Evolutionary conservation across 1,140 invertebrate species (phyloP).

Genomic region (Lanistes nyassanus): DNA sequence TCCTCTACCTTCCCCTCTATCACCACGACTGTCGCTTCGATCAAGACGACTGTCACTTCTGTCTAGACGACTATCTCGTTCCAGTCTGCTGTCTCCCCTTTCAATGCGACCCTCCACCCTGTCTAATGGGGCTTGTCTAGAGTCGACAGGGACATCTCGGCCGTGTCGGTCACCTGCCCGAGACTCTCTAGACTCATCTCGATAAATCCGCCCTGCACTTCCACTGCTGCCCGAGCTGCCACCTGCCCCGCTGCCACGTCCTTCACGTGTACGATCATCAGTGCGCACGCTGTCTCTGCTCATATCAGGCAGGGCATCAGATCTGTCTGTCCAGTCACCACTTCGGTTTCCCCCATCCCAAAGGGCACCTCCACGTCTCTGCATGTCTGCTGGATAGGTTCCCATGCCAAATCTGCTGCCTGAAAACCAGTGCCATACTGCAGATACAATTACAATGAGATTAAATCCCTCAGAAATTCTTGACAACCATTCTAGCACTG

Average conservation of each 20-base stretch:
- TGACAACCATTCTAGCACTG: too few relatives aligned
- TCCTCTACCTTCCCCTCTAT: background rate
- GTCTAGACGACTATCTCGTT: conserved; percentile 55
- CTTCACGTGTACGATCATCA: conserved; percentile 44
- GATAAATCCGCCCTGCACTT: conserved; percentile 14
- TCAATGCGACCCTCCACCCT: background rate
- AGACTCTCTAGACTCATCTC: conserved; percentile 9
- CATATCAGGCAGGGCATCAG: background rate
- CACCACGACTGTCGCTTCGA: conserved; percentile 22
- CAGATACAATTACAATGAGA: too few relatives aligned
- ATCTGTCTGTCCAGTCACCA: conserved; percentile 7
- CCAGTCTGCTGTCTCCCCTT: conserved; percentile 4
- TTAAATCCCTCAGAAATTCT: too few relatives aligned
- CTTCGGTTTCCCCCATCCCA: conserved; percentile 17
- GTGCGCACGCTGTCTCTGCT: conserved; percentile 34
- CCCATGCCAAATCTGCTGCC: conserved; percentile 9
- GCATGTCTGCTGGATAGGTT: background rate
- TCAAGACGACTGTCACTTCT: conserved; percentile 50
- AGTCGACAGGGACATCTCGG: background rate
- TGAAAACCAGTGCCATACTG: background rate
- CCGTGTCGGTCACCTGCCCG: conserved; percentile 9
- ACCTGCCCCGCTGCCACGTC: background rate
- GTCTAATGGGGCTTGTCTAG: background rate
- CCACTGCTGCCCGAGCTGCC: conserved; percentile 1
- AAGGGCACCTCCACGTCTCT: background rate